A percentile compares a stretch with the other conserved stretches of the same genome.
Evolutionary conservation across 2,888 invertebrate species (phyloP).

Genomic region (Resseliella maxima): DNA sequence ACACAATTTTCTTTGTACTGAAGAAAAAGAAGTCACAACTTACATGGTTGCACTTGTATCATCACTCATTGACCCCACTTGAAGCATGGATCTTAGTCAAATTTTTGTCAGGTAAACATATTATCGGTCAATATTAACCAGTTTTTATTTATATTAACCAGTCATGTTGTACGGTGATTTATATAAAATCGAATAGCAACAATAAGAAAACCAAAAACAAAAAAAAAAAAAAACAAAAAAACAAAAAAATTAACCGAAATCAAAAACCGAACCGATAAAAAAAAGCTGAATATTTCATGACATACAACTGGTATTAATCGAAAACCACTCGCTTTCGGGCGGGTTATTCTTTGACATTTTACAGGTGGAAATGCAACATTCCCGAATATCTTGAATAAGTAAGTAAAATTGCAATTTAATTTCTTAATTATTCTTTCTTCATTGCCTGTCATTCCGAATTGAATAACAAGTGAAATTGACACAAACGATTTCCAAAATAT

Average conservation of each 20-base stretch:
- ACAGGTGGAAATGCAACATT: conserved; percentile 71
- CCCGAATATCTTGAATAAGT: conserved; percentile 79
- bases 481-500: neutral
- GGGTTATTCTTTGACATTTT: conserved; percentile 58
- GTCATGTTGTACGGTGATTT: neutral
- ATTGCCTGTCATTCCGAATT: neutral
- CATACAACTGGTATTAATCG: neutral
- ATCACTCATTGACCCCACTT: conserved; percentile 94
- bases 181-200: neutral
- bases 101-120: conserved; percentile 82
- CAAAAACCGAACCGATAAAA: neutral
- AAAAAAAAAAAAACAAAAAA: neutral
- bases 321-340: conserved; percentile 5
- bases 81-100: conserved; percentile 93
- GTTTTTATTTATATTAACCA: neutral
- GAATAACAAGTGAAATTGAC: too few species aligned
- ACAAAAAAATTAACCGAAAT: too few species aligned
- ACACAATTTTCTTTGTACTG: conserved; percentile 93
- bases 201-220: neutral
- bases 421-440: neutral
- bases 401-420: neutral
- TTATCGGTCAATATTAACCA: conserved; percentile 39
- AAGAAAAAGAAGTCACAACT: conserved; percentile 92
- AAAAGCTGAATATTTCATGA: neutral
- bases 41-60: conserved; percentile 91